phyloP scores from a whole-genome alignment of 2,113 vertebrate species.

The Microcebus tavaratra region DNA sequence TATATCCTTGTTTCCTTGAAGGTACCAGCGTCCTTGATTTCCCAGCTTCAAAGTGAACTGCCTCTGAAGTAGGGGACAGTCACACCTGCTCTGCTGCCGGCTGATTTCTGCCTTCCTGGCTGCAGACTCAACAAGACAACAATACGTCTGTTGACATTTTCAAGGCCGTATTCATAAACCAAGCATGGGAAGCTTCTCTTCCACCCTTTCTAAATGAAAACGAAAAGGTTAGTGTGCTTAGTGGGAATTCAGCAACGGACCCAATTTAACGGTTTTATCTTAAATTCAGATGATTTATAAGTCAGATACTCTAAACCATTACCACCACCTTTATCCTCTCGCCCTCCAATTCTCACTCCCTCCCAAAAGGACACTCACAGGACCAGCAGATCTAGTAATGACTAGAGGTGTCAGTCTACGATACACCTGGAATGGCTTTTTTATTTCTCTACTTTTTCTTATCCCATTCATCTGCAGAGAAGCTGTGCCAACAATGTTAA shows the following conservation, averaged over 20 bases:
- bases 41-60: slow-evolving; percentile 72
- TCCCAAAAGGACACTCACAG: background rate
- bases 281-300: background rate
- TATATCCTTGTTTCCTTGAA: slow-evolving; percentile 78
- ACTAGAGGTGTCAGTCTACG: background rate
- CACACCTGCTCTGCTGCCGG: slow-evolving; percentile 69
- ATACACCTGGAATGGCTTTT: background rate
- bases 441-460: background rate
- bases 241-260: background rate
- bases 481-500: background rate
- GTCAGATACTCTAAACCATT: background rate
- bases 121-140: slow-evolving; percentile 76
- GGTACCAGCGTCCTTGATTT: slow-evolving; percentile 72
- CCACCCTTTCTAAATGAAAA: background rate
- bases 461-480: background rate
- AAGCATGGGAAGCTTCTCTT: slow-evolving; percentile 19
- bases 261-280: background rate
- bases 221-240: background rate
- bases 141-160: slow-evolving; percentile 56
- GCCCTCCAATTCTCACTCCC: background rate
- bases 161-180: slow-evolving; percentile 66
- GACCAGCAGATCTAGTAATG: background rate
- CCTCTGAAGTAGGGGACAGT: slow-evolving; percentile 48
- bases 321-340: too few species aligned
- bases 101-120: slow-evolving; percentile 66